phyloP scores from a whole-genome alignment of 2,113 vertebrate species.

The Canis aureus region DNA sequence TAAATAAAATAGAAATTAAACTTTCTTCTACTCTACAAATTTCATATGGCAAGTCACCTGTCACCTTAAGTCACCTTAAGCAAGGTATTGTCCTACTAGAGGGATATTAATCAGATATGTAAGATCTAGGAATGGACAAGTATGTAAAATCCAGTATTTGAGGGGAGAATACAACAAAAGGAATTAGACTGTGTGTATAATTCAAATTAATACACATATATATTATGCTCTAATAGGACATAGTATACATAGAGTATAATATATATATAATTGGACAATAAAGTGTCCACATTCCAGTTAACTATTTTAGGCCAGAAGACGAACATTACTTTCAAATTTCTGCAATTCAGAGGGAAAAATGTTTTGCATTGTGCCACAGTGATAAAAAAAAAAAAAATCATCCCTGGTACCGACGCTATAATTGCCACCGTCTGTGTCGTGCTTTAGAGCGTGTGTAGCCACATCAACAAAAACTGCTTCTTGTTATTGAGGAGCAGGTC shows the following conservation, averaged over 20 bases:
- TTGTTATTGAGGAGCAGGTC: background rate
- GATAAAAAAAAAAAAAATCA: slow-evolving; percentile 44
- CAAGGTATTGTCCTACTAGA: background rate
- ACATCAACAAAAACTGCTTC: slow-evolving; percentile 30
- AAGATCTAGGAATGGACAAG: background rate
- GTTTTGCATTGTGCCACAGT: slow-evolving; percentile 70
- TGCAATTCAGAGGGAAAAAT: slow-evolving; percentile 61
- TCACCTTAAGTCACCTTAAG: background rate
- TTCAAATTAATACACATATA: background rate
- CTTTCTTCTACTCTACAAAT: background rate
- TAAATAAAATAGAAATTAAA: background rate
- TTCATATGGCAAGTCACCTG: background rate
- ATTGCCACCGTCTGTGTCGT: slow-evolving; percentile 64
- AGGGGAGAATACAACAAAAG: background rate
- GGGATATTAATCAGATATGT: background rate
- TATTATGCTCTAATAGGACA: no score
- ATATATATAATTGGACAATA: slow-evolving; percentile 6
- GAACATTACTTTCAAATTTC: slow-evolving; percentile 73
- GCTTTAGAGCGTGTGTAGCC: background rate
- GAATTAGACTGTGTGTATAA: background rate
- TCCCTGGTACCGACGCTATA: slow-evolving; percentile 49
- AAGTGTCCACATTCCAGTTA: background rate
- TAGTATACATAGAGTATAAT: no score
- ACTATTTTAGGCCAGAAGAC: slow-evolving; percentile 54
- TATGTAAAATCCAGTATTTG: background rate